These are phyloP conservation scores for Ennomos fuscantarius DNA, from an alignment of 2,888 invertebrate genomes.

Conservation along the genomic window DNA sequence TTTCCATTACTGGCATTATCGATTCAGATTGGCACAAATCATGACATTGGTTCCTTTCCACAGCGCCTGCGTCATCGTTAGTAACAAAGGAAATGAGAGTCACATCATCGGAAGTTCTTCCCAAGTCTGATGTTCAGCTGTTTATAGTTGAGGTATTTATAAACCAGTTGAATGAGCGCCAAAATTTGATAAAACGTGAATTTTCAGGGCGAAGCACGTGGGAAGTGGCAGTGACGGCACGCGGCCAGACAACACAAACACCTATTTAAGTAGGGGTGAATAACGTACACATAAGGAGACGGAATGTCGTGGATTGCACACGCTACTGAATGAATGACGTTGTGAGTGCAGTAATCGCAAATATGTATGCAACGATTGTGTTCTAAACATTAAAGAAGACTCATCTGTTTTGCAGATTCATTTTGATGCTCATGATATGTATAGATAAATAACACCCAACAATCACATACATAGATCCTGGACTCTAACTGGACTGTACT, in stretches of 20 bases:
- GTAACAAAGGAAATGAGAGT: conserved; percentile 42
- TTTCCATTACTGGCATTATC: not conserved
- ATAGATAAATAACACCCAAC: no score
- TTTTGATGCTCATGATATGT: no score
- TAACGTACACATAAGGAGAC: conserved; percentile 45
- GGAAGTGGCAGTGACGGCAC: conserved; percentile 53
- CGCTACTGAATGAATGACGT: conserved; percentile 35
- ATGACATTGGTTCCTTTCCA: not conserved
- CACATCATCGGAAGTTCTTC: conserved; percentile 57
- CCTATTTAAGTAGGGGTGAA: conserved; percentile 55
- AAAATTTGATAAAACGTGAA: conserved; percentile 73
- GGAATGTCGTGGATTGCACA: conserved; percentile 33
- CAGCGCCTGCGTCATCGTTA: conserved; percentile 13
- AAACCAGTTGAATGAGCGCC: conserved; percentile 63
- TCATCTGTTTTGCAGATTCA: not conserved
- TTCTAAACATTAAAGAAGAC: not conserved
- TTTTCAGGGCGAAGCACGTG: conserved; percentile 66
- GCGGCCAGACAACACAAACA: conserved; percentile 53
- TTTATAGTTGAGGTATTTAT: conserved; percentile 56
- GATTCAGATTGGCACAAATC: conserved; percentile 12
- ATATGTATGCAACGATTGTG: not conserved
- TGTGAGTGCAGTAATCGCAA: conserved; percentile 14
- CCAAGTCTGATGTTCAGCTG: conserved; percentile 54
- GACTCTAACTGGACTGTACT: no score
- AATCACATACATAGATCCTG: no score